Evolutionary conservation across 2,797 vertebrate genomes (phyloP).

Genomic region (Pantherophis vulpinus): DNA sequence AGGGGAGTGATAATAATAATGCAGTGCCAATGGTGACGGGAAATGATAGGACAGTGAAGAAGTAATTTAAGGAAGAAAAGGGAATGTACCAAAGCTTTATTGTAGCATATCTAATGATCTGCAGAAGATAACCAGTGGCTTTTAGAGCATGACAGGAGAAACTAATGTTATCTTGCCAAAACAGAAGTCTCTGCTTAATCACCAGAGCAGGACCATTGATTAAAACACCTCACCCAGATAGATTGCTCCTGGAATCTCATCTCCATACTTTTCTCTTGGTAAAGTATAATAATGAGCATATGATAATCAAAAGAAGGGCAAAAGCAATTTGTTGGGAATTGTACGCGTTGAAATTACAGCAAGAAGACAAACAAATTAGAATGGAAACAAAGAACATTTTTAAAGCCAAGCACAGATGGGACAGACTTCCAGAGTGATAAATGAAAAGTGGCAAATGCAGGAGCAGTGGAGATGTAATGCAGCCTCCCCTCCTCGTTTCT

Average conservation of each 20-base stretch:
- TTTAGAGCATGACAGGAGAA: conserved; percentile 84
- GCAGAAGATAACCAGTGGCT: conserved; percentile 79
- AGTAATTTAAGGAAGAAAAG: conserved; percentile 79
- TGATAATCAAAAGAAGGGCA: conserved; percentile 66
- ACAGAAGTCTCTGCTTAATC: conserved; percentile 84
- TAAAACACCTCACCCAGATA: conserved; percentile 79
- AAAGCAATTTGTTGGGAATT: conserved; percentile 69
- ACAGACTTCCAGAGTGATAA: neutral
- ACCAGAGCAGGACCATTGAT: conserved; percentile 91
- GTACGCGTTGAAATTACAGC: conserved; percentile 64
- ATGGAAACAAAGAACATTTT: conserved; percentile 45
- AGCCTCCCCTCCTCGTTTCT: neutral
- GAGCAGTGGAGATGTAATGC: neutral
- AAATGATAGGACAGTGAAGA: conserved; percentile 78
- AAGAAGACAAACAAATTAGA: conserved; percentile 64
- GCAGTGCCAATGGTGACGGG: conserved; percentile 70
- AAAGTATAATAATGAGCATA: conserved; percentile 71
- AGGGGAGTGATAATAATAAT: conserved; percentile 75
- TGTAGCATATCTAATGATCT: conserved; percentile 90
- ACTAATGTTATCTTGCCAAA: conserved; percentile 88
- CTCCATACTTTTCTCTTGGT: conserved; percentile 71
- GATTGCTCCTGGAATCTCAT: conserved; percentile 78
- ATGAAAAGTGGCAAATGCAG: neutral
- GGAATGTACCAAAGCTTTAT: conserved; percentile 75
- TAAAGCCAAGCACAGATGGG: conserved; percentile 35